phyloP scores from a whole-genome alignment of 2,888 invertebrate species.

The Rhimphoctona megacephalus region DNA sequence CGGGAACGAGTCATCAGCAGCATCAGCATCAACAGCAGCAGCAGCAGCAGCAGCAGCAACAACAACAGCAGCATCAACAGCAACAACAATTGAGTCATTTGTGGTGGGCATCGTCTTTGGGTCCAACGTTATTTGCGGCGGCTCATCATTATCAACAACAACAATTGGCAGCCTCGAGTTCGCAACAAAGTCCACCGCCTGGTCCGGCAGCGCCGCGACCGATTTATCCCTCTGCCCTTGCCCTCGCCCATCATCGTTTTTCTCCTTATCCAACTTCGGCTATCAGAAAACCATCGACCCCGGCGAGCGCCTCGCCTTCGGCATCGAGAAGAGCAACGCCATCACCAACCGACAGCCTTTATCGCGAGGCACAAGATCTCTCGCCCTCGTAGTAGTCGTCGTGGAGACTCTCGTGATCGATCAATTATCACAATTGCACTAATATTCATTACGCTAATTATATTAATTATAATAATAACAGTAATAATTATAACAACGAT shows the following conservation, averaged over 20 bases:
- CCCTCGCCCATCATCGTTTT: constrained; percentile 84
- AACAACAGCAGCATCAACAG: constrained; percentile 74
- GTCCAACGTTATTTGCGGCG: constrained; percentile 85
- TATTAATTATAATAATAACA: constrained; percentile 28
- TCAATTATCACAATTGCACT: constrained; percentile 4
- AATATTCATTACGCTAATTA: constrained; percentile 37
- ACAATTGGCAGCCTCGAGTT: constrained; percentile 86
- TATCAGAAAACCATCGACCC: constrained; percentile 78
- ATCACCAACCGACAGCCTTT: constrained; percentile 83
- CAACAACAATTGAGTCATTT: constrained; percentile 79
- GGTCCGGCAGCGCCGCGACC: constrained; percentile 82
- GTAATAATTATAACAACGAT: constrained; percentile 22
- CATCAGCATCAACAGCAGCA: constrained; percentile 77
- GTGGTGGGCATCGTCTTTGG: constrained; percentile 84
- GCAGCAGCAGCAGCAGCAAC: constrained; percentile 75
- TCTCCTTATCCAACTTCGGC: constrained; percentile 83
- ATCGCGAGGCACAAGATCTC: constrained; percentile 82
- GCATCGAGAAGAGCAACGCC: constrained; percentile 81
- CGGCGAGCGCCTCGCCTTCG: constrained; percentile 79
- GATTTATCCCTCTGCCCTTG: constrained; percentile 81
- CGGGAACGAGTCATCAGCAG: constrained; percentile 77
- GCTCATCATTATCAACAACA: constrained; percentile 87
- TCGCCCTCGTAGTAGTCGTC: constrained; percentile 83
- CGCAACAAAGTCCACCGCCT: constrained; percentile 78
- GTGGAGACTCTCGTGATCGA: constrained; percentile 33